Base-by-base conservation (phyloP, 2,888 invertebrate genomes). In the Agrotis clavis region DNA sequence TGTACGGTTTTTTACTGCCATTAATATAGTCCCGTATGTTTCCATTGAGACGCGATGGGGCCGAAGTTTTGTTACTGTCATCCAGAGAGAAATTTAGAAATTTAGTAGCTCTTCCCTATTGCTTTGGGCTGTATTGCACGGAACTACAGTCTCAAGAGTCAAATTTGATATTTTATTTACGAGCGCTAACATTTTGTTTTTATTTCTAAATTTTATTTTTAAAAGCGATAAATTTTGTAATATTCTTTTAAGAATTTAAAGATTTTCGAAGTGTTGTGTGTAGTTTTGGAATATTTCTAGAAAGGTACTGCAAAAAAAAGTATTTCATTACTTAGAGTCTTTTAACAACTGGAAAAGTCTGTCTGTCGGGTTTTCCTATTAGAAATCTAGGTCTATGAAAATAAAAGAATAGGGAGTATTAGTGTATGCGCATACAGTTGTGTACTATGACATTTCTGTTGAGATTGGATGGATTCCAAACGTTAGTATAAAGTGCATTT, bases 51-150 rank as follows among this genome's bases (percentile, higher is more conserved):
- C 87, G 88, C 89, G 86, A 87, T 72, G 88, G 86, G 86, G 89
- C 86, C 76, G 82, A 92, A 93, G 91, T 93, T 93, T 92, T 90
- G 92, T 92, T 92, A 92, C 90, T 91, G 92, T 92, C 93, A 92
- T 92, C 93, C 81, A 86, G 92, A 92, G 93, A 90, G 91, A 92
- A 92, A 93, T 93, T 93, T 92, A 92, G 91, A 92, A 92, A 93
- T 93, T 92, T 93, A 92, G 90, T 91, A 86, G 85, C 86, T 87
- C 91, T 89, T 72, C 78, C 82, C 85, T 90, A 90, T 89, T 89
- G 90, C 90, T 87, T 72, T 73, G 83, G 85, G 89, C 83, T 79
- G 80, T 88, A 87, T 88, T 86, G 85, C 84, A 85, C 84, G 74
- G 82, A 47, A 75, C 81, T 59, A 78, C 77, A 81, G 81, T 89